Evolutionary conservation across 92 coral and sea anemone genomes (phyloP).

Genomic region (Bergia puertoricense): DNA sequence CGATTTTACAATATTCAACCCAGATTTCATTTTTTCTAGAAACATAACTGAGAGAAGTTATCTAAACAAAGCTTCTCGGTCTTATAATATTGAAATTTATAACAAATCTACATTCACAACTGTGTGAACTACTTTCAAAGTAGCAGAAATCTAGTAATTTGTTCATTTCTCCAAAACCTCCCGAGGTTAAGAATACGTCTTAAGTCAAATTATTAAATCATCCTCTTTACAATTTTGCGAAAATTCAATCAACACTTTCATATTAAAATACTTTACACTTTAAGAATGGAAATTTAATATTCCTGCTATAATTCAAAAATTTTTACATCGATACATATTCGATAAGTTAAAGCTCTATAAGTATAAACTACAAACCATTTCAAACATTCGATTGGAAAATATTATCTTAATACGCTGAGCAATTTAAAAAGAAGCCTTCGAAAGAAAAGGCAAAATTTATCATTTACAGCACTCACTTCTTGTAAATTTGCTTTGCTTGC

Average conservation of each 20-base stretch:
- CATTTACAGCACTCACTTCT: conserved; percentile 31
- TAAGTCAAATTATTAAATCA: conserved; percentile 78
- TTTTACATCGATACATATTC: conserved; percentile 93
- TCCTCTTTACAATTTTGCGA: conserved; percentile 70
- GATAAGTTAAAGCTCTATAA: conserved; percentile 92
- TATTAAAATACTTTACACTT: conserved; percentile 98
- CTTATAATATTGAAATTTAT: conserved; percentile 82
- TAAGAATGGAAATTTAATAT: conserved; percentile 93
- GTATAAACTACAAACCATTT: conserved; percentile 77
- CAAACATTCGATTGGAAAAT: conserved; percentile 68
- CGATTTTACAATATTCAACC: conserved; percentile 71
- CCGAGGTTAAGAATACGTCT: conserved; percentile 74
- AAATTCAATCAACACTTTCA: conserved; percentile 93
- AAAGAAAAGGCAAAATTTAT: conserved; percentile 15
- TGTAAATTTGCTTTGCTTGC: conserved; percentile 33
- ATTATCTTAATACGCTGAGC: conserved; percentile 61
- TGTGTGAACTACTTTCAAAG: conserved; percentile 91
- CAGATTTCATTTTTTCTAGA: conserved; percentile 70
- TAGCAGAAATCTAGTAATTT: conserved; percentile 72
- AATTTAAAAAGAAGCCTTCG: conserved; percentile 56
- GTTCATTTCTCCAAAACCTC: conserved; percentile 73
- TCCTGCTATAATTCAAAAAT: conserved; percentile 92
- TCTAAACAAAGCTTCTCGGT: conserved; percentile 70
- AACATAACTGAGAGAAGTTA: conserved; percentile 80
- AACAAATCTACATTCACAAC: conserved; percentile 90